These are phyloP conservation scores for Noctuana brunneofusca DNA, from an alignment of 2,888 invertebrate genomes.

Conservation along the genomic window DNA sequence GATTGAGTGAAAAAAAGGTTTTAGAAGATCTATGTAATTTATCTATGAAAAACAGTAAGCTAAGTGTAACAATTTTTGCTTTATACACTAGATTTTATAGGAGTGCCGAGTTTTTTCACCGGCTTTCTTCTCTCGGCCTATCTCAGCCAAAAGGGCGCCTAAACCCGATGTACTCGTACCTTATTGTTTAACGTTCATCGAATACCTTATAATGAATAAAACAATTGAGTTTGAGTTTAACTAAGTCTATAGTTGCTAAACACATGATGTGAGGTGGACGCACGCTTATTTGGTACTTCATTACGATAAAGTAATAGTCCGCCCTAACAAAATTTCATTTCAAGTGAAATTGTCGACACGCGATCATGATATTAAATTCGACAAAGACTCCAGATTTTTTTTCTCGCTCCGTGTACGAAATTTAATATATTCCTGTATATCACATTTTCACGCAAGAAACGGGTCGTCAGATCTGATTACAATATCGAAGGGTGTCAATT, in stretches of 20 bases:
- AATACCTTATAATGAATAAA: too few relatives aligned
- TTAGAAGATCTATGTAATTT: too few relatives aligned
- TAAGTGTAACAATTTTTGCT: too few relatives aligned
- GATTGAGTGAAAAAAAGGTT: too few relatives aligned
- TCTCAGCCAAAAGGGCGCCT: too few relatives aligned
- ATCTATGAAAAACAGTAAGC: too few relatives aligned
- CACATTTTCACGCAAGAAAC: conserved; percentile 34
- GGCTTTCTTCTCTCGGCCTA: too few relatives aligned
- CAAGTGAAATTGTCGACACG: conserved; percentile 16
- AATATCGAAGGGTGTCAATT: conserved; percentile 30
- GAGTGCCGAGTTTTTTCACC: too few relatives aligned
- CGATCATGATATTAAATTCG: conserved; percentile 21
- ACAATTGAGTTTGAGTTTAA: too few relatives aligned
- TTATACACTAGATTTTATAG: too few relatives aligned
- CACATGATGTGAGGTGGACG: background rate
- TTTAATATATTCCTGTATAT: conserved; percentile 41
- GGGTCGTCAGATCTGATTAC: conserved; percentile 31
- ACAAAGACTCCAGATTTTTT: conserved; percentile 32
- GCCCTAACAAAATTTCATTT: conserved; percentile 9
- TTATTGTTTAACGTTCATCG: too few relatives aligned
- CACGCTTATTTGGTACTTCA: background rate
- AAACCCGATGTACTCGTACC: too few relatives aligned
- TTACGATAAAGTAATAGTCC: conserved; percentile 14
- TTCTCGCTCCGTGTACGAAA: conserved; percentile 34
- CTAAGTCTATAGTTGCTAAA: background rate